phyloP scores from a whole-genome alignment of 1,140 invertebrate genomes.

The Ylistrum balloti region DNA sequence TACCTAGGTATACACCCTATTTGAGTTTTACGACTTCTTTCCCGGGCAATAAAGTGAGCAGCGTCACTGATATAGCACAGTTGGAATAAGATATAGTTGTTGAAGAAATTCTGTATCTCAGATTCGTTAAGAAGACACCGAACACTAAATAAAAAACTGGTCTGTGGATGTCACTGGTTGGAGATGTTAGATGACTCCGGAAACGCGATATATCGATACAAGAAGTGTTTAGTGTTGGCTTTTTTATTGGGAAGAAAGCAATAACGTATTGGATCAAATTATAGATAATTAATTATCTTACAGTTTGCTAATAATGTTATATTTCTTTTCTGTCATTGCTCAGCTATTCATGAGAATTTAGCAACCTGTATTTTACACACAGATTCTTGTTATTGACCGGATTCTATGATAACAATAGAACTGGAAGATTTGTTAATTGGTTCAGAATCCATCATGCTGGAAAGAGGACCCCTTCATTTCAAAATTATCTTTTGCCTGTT shows the following conservation, averaged over 20 bases:
- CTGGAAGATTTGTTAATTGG: background rate
- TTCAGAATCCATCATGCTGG: background rate
- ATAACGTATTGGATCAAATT: conserved; percentile 13
- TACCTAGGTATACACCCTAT: conserved; percentile 15
- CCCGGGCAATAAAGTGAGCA: background rate
- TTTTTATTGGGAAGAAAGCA: background rate
- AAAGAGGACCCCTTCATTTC: background rate
- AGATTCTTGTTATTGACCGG: background rate
- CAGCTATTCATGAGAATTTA: background rate
- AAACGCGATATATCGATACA: background rate
- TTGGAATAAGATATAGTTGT: conserved; percentile 34
- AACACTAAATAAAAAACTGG: background rate
- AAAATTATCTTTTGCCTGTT: background rate
- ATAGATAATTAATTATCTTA: conserved; percentile 36
- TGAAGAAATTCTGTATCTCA: background rate
- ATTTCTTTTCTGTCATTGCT: background rate
- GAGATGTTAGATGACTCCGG: conserved; percentile 13
- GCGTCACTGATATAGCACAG: conserved; percentile 37
- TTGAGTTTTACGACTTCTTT: background rate
- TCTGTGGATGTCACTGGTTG: background rate
- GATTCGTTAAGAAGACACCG: conserved; percentile 16
- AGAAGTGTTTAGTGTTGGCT: background rate
- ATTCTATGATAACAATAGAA: conserved; percentile 10
- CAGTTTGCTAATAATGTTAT: conserved; percentile 20
- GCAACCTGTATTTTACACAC: background rate